These are phyloP conservation scores for Neoscelio sp. DNA, from an alignment of 2,888 invertebrate species.

Conservation along the genomic window DNA sequence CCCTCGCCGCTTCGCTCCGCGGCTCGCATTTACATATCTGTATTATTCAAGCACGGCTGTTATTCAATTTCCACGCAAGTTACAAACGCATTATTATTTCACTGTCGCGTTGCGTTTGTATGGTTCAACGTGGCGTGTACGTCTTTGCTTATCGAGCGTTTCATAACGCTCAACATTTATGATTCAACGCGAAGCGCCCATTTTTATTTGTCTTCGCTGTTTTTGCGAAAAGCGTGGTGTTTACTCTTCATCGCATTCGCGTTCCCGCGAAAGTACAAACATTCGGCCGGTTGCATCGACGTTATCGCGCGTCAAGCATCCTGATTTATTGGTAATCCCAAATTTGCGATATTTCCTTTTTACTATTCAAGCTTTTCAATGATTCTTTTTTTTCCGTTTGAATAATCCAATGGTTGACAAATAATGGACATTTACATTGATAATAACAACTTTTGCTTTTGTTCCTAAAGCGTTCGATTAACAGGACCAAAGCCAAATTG, in stretches of 20 bases:
- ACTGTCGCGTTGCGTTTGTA: conserved; percentile 67
- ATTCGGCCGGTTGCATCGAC: conserved; percentile 36
- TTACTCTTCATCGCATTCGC: conserved; percentile 52
- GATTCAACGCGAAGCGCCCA: conserved; percentile 41
- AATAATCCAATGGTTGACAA: conserved; percentile 41
- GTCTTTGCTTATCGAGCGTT: conserved; percentile 62
- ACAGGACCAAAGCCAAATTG: conserved; percentile 57
- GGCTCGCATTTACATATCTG: conserved; percentile 80
- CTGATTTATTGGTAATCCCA: conserved; percentile 44
- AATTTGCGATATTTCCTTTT: conserved; percentile 6
- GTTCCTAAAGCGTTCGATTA: conserved; percentile 52
- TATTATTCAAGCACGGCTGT: conserved; percentile 81
- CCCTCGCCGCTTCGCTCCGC: conserved; percentile 66
- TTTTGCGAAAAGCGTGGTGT: conserved; percentile 23
- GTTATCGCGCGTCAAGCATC: conserved; percentile 40
- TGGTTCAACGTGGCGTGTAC: conserved; percentile 47
- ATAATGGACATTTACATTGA: conserved; percentile 32
- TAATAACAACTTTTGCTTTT: conserved; percentile 55
- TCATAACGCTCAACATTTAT: conserved; percentile 56
- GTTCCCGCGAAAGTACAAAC: conserved; percentile 45
- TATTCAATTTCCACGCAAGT: conserved; percentile 80
- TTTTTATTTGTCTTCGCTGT: conserved; percentile 55
- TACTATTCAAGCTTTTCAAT: conserved; percentile 12
- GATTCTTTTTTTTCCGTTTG: conserved; percentile 18
- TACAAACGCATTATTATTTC: conserved; percentile 79